Base-by-base conservation (phyloP, 92 coral and sea anemone species). In the Zoanthus sociatus region DNA sequence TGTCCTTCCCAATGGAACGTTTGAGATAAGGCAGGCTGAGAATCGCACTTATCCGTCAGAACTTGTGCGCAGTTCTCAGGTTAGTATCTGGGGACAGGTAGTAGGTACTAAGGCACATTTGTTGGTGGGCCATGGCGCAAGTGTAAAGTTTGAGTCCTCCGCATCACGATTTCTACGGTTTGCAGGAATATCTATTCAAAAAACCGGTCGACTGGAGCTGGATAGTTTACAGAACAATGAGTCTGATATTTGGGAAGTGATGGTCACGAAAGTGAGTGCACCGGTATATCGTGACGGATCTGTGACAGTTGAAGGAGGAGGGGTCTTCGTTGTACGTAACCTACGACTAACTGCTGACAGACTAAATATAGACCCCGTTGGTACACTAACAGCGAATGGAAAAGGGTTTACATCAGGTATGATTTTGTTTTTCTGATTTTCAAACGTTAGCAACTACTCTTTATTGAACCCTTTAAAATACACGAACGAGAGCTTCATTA, bases 1-100 rank as follows among this genome's bases (percentile, higher is more conserved):
- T 46, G 88, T 93, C 73, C 90, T 93, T 71, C 95, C 95, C 18
- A 93, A 90, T 67, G 95, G 92, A 71, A 93, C 95, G 6, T 86
- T 93, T 73, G 95, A 93, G 66, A 90, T 93, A 72, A 70, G 95
- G 76, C 79, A 77, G 60, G 88, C 93, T 15, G 89, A 93, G 69
- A 90, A 89, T 73, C 89, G 90, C 31, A 87, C 71, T 46, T 88
- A 90, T 58, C 93, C 92, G 32, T 45, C 71, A 33, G 70, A 82
- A 50, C 85, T 86, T 26, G 61, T 81, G 21, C 93, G 95, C 76
- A 88, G 92, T 58, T 93, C 95, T 8, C 86, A 89, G 60, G 88
- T 93, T 55, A 77, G 83, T 14, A 55, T 93, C 76, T 93, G 95
- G 95, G 95, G 95, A 12, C 86, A 74, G 30, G 85, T 93, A 76